Evolutionary conservation across 2,888 invertebrate genomes (phyloP), one percentile per base, ranked within the genome.

Genomic region (Chrysodeixis includens): DNA sequence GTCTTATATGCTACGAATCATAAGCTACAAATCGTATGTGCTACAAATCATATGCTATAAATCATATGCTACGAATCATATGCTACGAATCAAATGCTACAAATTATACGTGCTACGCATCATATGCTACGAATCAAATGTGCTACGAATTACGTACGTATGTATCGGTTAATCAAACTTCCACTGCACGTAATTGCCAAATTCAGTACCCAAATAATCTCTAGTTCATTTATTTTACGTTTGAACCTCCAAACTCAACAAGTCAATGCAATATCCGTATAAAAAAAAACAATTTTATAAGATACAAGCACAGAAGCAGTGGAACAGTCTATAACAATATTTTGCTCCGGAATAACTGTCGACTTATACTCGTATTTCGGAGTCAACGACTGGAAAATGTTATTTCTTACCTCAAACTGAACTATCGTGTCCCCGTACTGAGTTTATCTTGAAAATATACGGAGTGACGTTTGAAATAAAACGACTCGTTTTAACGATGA

Each of bases 331-430:
- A 14, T 6, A 60, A 51, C 18, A 71, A 75, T 75, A 72, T 72
- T 76, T 76, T 71, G 52, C 44, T 51, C 12, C n/a, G 9, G 30
- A 51, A 70, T 32, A 62, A 40, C 44, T 55, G 52, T 61, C 51
- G 26, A 18, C 35, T 35, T 52, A 44, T 51, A 26, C 22, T 18
- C 46, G 62, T 49, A 51, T 60, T 22, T 64, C 53, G 59, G 22
- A 59, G 62, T 53, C 68, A 74, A 80, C 66, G 62, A 69, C 65
- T 71, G 64, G 66, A 79, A 79, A 77, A 80, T 76, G 74, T 78
- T 80, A 79, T 79, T 78, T 77, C 69, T 77, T 79, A 71, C 80
- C 58, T 69, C 74, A 66, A 77, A 58, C 56, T 0, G 35, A 72
- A 65, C 51, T 55, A 69, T 58, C 52, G 58, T 61, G 69, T 77